These are phyloP conservation scores for Myotis vivesi DNA, from an alignment of 2,797 vertebrate genomes.

Conservation along the genomic window DNA sequence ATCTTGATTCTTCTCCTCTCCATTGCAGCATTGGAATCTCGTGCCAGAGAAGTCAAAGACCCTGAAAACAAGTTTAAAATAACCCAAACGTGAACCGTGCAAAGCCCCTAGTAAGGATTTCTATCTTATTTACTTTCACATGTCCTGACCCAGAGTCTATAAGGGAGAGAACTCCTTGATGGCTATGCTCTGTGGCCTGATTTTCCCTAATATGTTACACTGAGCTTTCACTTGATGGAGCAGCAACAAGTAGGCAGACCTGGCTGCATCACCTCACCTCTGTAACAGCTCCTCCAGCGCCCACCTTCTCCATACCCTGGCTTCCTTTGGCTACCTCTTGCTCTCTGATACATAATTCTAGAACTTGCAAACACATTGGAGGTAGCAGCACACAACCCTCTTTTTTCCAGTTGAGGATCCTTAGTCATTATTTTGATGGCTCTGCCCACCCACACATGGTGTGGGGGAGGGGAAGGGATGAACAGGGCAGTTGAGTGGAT, in stretches of 20 bases:
- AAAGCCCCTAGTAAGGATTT: neutral
- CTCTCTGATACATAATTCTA: neutral
- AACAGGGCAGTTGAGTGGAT: neutral
- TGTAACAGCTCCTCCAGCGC: rapidly evolving
- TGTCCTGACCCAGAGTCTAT: neutral
- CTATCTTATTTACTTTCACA: neutral
- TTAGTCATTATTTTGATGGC: neutral
- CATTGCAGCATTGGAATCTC: neutral
- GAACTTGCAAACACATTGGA: neutral
- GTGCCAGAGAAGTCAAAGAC: neutral
- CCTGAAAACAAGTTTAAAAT: neutral
- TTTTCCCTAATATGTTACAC: neutral
- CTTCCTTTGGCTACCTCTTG: neutral
- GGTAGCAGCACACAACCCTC: neutral
- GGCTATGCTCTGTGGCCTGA: neutral
- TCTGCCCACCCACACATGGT: neutral
- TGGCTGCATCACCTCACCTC: too few relatives aligned
- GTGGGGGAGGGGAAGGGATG: neutral
- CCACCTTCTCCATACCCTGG: neutral
- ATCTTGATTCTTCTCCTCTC: neutral
- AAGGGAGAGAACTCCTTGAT: neutral
- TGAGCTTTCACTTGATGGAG: neutral
- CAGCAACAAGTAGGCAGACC: neutral
- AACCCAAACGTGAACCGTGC: neutral
- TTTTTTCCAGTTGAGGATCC: neutral